phyloP scores from a whole-genome alignment of 37 sponge, comb jelly and placozoan species.

The Beroe forskalii region DNA sequence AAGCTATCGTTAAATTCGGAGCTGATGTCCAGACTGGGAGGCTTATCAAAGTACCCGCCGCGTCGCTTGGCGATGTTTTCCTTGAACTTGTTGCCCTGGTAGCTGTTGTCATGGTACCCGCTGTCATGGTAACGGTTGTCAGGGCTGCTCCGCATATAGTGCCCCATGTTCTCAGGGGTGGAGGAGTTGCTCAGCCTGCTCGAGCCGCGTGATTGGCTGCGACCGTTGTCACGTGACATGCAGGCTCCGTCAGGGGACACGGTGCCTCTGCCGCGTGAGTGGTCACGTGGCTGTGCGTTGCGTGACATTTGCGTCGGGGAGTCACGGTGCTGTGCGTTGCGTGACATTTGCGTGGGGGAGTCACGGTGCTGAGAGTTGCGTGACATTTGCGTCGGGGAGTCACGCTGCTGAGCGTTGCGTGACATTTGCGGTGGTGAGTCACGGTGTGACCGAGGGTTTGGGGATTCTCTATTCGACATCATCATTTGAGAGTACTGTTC shows the following conservation, averaged over 20 bases:
- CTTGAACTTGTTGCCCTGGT: background rate
- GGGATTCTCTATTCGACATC: background rate
- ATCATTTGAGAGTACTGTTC: background rate
- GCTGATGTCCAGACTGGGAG: background rate
- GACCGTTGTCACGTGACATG: background rate
- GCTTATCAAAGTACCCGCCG: constrained; percentile 22
- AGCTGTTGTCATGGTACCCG: constrained; percentile 40
- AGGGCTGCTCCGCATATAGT: background rate
- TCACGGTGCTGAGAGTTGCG: background rate
- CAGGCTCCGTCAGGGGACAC: background rate
- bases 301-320: too few relatives aligned
- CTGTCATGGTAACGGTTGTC: constrained; percentile 6
- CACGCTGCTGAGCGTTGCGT: background rate
- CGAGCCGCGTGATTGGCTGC: background rate
- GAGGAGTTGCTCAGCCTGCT: background rate
- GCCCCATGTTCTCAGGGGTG: background rate
- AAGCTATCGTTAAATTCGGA: constrained; percentile 30
- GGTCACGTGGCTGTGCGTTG: background rate
- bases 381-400: too few relatives aligned
- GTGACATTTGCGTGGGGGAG: background rate
- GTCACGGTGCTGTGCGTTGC: background rate
- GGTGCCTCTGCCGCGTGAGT: background rate
- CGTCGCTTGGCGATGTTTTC: background rate
- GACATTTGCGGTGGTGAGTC: background rate
- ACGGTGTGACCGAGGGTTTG: background rate